Conservation (phyloP, 2,113 vertebrate genomes). For the Corythornis vintsioides region DNA sequence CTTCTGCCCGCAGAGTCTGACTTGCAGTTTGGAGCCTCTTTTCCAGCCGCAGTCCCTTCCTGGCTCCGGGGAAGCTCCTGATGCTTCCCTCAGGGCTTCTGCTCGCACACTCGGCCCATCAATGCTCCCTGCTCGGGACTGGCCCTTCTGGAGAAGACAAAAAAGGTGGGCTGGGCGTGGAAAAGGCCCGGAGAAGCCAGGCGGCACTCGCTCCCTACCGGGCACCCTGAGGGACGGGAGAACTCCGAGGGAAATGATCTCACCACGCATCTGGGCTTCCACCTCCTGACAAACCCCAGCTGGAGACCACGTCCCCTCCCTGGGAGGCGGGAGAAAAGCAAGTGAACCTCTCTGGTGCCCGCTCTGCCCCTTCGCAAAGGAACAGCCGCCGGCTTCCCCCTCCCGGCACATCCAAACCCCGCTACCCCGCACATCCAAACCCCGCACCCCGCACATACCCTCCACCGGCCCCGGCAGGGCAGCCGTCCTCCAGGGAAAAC, state of each 20-base stretch:
- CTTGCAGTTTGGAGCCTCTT: neutral
- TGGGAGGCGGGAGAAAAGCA: neutral
- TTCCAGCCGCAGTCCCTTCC: neutral
- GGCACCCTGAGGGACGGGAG: neutral
- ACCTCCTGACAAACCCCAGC: neutral
- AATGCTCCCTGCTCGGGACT: neutral
- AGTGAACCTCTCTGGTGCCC: neutral
- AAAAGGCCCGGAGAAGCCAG: neutral
- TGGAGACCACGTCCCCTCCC: fast-evolving
- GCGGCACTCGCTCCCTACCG: no score
- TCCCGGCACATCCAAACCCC: neutral
- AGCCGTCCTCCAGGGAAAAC: constrained; percentile 81
- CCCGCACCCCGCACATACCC: constrained; percentile 72
- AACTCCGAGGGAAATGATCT: neutral
- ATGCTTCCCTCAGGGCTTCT: fast-evolving
- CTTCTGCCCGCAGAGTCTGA: neutral
- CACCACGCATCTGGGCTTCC: neutral
- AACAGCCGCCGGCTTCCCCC: no score
- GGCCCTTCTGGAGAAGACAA: neutral
- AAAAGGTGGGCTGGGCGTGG: neutral
- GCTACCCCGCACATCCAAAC: neutral
- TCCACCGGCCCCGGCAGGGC: constrained; percentile 79
- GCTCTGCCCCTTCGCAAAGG: fast-evolving
- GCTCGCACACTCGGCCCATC: neutral
- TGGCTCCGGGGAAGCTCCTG: neutral